Percentiles rank a stretch among this genome's conserved stretches.
Conservation (phyloP, 2,797 vertebrate species). For the Gallinago solitaria region DNA sequence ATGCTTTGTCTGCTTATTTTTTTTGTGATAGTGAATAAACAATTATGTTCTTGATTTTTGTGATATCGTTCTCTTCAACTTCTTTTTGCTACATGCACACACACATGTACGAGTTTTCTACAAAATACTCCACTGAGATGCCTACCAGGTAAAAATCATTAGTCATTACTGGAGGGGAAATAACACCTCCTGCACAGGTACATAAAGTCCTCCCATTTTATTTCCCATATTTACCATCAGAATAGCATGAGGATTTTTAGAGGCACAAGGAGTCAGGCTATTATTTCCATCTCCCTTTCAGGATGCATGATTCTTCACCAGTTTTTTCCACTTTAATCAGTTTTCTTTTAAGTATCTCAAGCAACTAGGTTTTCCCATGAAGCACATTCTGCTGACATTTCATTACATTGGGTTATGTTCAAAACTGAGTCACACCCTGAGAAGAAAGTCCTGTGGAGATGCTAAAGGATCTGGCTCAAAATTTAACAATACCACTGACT, state of each 20-base stretch:
- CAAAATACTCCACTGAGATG: background rate
- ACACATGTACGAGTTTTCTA: background rate
- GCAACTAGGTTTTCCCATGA: background rate
- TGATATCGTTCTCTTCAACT: background rate
- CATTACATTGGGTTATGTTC: background rate
- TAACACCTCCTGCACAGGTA: background rate
- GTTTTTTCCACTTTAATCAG: background rate
- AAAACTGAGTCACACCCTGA: background rate
- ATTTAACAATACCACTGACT: background rate
- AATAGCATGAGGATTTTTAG: background rate
- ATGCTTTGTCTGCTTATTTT: background rate
- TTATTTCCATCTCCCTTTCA: background rate
- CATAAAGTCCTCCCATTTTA: background rate
- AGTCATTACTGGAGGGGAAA: background rate
- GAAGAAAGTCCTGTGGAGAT: background rate
- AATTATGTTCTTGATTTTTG: background rate
- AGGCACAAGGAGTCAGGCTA: background rate
- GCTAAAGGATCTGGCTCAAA: background rate
- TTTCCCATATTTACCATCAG: background rate
- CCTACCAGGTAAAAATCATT: background rate
- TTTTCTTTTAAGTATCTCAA: background rate
- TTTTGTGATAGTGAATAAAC: background rate
- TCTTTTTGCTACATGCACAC: background rate
- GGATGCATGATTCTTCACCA: background rate
- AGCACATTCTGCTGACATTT: background rate